Evolutionary conservation across 2,113 vertebrate species (phyloP), one percentile per base, ranked within the genome.

Genomic region (Pluvialis apricaria): DNA sequence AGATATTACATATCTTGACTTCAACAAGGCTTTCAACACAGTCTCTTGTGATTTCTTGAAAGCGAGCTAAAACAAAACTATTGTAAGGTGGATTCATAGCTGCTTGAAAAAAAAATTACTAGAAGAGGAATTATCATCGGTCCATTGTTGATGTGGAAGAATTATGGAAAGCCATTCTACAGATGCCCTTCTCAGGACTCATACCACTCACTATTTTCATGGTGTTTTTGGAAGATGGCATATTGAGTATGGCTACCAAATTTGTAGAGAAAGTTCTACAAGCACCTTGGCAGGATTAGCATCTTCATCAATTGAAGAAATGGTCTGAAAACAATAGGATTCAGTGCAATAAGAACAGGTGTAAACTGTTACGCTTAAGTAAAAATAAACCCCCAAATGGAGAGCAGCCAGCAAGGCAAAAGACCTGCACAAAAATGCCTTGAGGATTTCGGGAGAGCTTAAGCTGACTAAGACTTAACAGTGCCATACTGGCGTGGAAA

Each of bases 1-100:
- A 94, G 87, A 73, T 94, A 90, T 4, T 85, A 72, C 49, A 18
- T 94, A 95, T 94, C 84, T 95, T 85, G 77, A 80, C 58, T 94
- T 80, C 49, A 85, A 77, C 6, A 52, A 82, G 66, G 54, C 78
- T 94, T 94, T 95, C 70, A 69, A 32, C 52, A n/a, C 26, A 79
- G 80, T 36, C 83, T 55, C 47, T 28, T 16, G 79, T 29, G n/a
- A 71, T 44, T 92, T 81, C 54, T 73, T 49, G 69, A n/a, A 81
- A 88, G 70, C 1, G 6, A 93, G 49, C 49, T 80, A 28, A 87
- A 94, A 57, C 3, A 0, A 84, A 89, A 69, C 36, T 86, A 13
- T 69, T 85, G 49, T 61, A 11, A 82, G 47, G 65, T 87, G 57
- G 49, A 79, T 44, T 92, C 49, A 28, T 36, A 88, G 73, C 49